These are phyloP conservation scores for Maniola hyperantus DNA, from an alignment of 2,888 invertebrate species.

Conservation along the genomic window DNA sequence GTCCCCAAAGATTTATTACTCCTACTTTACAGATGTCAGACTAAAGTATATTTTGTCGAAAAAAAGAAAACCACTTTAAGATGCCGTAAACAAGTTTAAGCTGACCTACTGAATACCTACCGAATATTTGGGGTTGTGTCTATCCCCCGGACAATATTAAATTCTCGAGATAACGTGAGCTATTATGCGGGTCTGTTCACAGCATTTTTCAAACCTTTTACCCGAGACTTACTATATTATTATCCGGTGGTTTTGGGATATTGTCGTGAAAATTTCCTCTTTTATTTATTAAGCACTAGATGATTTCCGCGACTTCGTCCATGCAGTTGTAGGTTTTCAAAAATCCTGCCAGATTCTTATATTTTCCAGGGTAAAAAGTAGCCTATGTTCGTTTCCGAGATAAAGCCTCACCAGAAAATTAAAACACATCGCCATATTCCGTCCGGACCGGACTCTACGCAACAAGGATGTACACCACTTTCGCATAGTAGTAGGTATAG, in stretches of 20 bases:
- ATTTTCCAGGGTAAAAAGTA: no score
- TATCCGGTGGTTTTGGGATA: conserved; percentile 6
- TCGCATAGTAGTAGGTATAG: no score
- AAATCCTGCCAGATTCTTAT: no score
- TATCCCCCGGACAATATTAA: conserved; percentile 24
- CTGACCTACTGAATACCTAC: conserved; percentile 6
- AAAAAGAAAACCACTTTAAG: conserved; percentile 22
- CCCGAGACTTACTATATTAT: conserved; percentile 1
- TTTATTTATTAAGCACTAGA: background rate
- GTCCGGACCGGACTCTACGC: no score
- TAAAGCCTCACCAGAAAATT: no score
- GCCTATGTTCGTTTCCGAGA: no score
- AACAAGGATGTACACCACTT: no score
- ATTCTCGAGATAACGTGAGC: conserved; percentile 19
- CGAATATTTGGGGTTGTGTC: conserved; percentile 19
- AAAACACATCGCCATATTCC: no score
- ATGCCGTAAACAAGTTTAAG: conserved; percentile 16
- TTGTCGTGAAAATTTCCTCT: background rate
- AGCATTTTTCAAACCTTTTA: conserved; percentile 11
- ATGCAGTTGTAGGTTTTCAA: no score
- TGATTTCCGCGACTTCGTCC: no score
- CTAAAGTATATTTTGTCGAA: conserved; percentile 1
- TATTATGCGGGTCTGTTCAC: conserved; percentile 19
- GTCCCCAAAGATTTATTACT: conserved; percentile 11
- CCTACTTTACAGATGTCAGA: background rate